A percentile compares a stretch with the other conserved stretches of the same genome.
Evolutionary conservation across 2,888 invertebrate genomes (phyloP).

Genomic region (Scaptomyza caliginosa): DNA sequence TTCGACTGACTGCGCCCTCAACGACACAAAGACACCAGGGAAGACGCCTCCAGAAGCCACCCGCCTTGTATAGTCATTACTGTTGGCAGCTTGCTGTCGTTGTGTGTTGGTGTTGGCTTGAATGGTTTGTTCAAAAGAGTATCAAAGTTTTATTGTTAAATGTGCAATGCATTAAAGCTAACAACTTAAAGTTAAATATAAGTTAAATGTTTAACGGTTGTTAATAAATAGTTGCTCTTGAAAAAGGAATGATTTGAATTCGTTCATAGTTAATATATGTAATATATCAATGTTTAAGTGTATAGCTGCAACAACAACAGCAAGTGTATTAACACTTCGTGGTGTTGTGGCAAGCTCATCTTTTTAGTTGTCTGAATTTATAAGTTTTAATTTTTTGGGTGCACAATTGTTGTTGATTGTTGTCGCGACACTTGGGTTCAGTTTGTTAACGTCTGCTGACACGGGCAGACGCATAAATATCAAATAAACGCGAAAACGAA

Average conservation of each 20-base stretch:
- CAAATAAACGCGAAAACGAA: neutral
- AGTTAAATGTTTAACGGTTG: no score
- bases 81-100: slow-evolving; percentile 1
- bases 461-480: slow-evolving; percentile 48
- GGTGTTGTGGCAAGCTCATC: neutral
- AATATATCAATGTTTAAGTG: no score
- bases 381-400: neutral
- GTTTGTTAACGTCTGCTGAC: slow-evolving; percentile 52
- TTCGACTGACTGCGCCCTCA: slow-evolving; percentile 45
- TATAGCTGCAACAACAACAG: neutral
- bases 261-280: no score
- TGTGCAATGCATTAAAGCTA: neutral
- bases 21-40: neutral
- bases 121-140: neutral
- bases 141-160: neutral
- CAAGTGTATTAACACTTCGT: neutral
- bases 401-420: slow-evolving; percentile 41
- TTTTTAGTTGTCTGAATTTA: slow-evolving; percentile 1
- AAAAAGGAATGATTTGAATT: no score
- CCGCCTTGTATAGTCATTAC: slow-evolving; percentile 41
- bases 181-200: no score
- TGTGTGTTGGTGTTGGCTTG: slow-evolving; percentile 25
- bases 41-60: slow-evolving; percentile 46
- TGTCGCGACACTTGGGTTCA: slow-evolving; percentile 39
- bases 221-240: no score